Base-by-base conservation (phyloP, 2,113 vertebrate species). In the Tautogolabrus adspersus region DNA sequence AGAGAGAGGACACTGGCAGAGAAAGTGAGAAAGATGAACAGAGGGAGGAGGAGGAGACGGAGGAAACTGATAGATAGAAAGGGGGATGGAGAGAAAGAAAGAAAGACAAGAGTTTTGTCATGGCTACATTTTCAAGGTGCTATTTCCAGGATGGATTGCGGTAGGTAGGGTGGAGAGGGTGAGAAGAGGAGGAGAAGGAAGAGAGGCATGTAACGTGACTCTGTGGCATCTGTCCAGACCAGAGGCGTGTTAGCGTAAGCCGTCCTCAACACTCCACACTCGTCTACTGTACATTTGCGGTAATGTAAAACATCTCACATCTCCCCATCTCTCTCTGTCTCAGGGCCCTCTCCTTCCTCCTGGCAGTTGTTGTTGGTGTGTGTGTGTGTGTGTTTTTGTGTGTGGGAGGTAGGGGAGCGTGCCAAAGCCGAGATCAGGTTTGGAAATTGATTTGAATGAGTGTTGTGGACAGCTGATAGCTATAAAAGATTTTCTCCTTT, bases 371-470 rank as follows among this genome's bases (percentile, higher is more conserved):
- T 52, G 61, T 47, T 37, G 63, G 18, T 9, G 18, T 18, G 47
- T 49, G 49, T 52, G 61, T 69, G n/a, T 56, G 55, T 37, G 63
- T 16, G 54, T 23, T 10, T 63, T 22, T 55, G 66, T 62, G 51
- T 64, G 87, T 73, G 66, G 66, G 79, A 84, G 79, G 63, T 72
- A 47, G 74, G 69, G 66, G 68, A 83, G 88, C 59, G 79, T 84
- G 88, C 87, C 91, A 88, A 90, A 89, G 86, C 82, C 64, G 19
- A 92, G 92, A 93, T 94, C 91, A 90, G 90, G 91, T 94, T 94
- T 92, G 85, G 83, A 91, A 94, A 93, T 93, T 92, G 89, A 93
- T 94, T 93, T 76, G 83, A 93, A 93, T 89, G 89, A 93, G 89
- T 91, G 90, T 93, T 92, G 87, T 93, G 84, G 87, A 90, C 93